Evolutionary conservation across 2,888 invertebrate species (phyloP).

Genomic region (Eilema griseolum): DNA sequence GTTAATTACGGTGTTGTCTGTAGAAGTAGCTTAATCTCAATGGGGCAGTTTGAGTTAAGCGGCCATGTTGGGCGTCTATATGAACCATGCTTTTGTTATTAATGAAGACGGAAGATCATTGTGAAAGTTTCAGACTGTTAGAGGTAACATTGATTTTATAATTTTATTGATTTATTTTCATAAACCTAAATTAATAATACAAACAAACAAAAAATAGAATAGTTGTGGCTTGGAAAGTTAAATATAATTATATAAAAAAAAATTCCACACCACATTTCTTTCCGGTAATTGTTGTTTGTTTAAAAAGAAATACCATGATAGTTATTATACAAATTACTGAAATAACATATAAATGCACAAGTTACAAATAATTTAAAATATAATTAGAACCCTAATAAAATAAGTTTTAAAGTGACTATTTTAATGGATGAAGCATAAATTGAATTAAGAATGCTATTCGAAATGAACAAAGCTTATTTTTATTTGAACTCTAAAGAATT

Average conservation of each 20-base stretch:
- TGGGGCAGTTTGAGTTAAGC: slow-evolving; percentile 59
- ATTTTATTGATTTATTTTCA: too few species aligned
- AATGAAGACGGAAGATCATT: slow-evolving; percentile 64
- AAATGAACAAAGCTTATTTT: slow-evolving; percentile 20
- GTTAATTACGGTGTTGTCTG: slow-evolving; percentile 72
- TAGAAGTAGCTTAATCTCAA: slow-evolving; percentile 71
- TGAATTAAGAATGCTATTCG: slow-evolving; percentile 13
- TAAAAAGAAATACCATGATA: too few species aligned
- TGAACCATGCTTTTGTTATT: slow-evolving; percentile 61
- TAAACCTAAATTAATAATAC: too few species aligned
- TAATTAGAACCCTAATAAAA: too few species aligned
- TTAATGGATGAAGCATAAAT: neutral
- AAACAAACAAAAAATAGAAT: too few species aligned
- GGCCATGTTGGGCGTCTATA: slow-evolving; percentile 52
- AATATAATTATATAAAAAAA: too few species aligned
- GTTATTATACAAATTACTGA: too few species aligned
- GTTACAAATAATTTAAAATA: too few species aligned
- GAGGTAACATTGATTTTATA: slow-evolving; percentile 24
- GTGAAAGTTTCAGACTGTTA: slow-evolving; percentile 64
- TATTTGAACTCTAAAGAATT: slow-evolving; percentile 25
- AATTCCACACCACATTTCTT: too few species aligned
- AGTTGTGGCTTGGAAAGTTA: too few species aligned
- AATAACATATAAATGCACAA: too few species aligned
- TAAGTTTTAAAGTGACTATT: neutral
- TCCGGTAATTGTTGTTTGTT: too few species aligned